Conservation (phyloP, 1,140 invertebrate species). For the Tetramorium alpestre region DNA sequence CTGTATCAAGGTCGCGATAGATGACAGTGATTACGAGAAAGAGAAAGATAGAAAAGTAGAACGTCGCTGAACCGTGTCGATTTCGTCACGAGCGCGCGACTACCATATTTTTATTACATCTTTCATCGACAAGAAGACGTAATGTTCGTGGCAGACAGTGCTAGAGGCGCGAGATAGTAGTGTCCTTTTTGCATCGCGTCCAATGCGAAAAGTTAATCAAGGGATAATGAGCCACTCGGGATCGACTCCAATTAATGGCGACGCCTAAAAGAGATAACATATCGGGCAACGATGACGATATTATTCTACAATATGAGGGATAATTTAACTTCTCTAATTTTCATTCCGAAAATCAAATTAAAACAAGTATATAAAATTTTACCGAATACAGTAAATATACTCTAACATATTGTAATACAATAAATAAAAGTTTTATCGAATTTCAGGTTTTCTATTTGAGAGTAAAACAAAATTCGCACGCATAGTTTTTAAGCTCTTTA, state of each 20-base stretch:
- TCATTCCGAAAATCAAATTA: not conserved
- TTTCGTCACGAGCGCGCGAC: constrained; percentile 13
- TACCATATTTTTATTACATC: constrained; percentile 37
- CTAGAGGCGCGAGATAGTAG: not conserved
- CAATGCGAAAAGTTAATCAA: constrained; percentile 11
- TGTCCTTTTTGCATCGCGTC: not conserved
- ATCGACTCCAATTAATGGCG: constrained; percentile 12
- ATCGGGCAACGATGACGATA: not conserved
- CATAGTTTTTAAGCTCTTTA: not conserved
- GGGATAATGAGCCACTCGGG: constrained; percentile 5
- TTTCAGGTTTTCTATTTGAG: not conserved
- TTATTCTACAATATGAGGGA: not conserved
- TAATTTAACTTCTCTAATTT: not conserved
- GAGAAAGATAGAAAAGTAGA: constrained; percentile 28
- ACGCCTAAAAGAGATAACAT: not conserved
- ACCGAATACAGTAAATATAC: not conserved
- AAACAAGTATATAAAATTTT: not conserved
- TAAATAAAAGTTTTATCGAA: too few species aligned
- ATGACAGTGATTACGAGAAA: constrained; percentile 15
- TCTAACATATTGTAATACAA: too few species aligned
- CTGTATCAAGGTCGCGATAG: constrained; percentile 22
- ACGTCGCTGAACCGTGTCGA: constrained; percentile 27
- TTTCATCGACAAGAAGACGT: constrained; percentile 11
- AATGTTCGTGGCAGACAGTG: constrained; percentile 1
- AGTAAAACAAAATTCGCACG: not conserved